Percentiles rank a stretch among this genome's conserved stretches.
Evolutionary conservation across 2,113 vertebrate genomes (phyloP).

Genomic region (Psilopogon haemacephalus): DNA sequence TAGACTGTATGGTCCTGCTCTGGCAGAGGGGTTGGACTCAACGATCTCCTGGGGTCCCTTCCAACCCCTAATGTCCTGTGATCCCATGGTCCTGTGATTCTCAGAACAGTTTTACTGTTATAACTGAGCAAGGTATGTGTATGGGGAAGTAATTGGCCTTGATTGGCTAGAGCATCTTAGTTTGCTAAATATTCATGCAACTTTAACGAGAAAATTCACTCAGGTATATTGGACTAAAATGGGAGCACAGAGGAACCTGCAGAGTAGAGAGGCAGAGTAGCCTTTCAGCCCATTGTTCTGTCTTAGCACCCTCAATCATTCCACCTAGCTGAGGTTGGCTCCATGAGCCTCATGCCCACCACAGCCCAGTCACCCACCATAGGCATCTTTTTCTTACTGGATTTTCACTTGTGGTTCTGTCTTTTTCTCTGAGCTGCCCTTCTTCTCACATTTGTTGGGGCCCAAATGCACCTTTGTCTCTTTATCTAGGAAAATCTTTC

Average conservation of each 20-base stretch:
- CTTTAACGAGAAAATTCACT: not conserved
- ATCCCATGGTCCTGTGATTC: too few species aligned
- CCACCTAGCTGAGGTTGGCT: fast-evolving
- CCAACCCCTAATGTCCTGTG: too few species aligned
- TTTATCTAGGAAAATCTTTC: not conserved
- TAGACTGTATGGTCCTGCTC: too few species aligned
- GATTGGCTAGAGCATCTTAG: not conserved
- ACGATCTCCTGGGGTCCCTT: too few species aligned
- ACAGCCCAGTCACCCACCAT: fast-evolving
- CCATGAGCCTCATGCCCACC: fast-evolving
- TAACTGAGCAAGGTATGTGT: not conserved
- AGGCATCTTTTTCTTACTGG: not conserved
- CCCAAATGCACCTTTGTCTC: fast-evolving
- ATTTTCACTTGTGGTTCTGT: not conserved
- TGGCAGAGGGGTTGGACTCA: too few species aligned
- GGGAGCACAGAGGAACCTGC: fast-evolving
- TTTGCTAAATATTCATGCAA: not conserved
- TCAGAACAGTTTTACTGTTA: not conserved
- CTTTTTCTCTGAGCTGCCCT: not conserved
- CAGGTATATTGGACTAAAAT: fast-evolving
- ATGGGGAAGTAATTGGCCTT: not conserved
- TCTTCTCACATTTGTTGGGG: not conserved
- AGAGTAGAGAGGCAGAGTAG: not conserved
- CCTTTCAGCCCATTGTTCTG: fast-evolving
- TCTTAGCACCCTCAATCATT: fast-evolving